Conservation (phyloP, 2,113 vertebrate genomes). For the human region GRCh38 chr21:45229001-45229500, state of each 20-base stretch:
- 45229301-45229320: not conserved
- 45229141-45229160: not conserved
- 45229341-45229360: rapidly evolving
- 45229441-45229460: not conserved
- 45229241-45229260: not conserved
- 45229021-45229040: not conserved
- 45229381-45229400: rapidly evolving
- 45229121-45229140: not conserved
- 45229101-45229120: not conserved
- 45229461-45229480: not conserved
- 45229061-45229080: not conserved
- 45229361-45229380: not conserved
- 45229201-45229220: not conserved
- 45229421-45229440: rapidly evolving
- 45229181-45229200: not conserved
- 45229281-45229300: not conserved
- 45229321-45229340: not conserved
- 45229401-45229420: rapidly evolving
- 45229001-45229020: not conserved
- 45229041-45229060: not conserved
- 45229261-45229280: not conserved
- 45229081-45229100: not conserved
- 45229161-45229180: not conserved
- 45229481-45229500: no score
- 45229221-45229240: not conserved